phyloP scores from a whole-genome alignment of 1,140 invertebrate genomes.

The Glossosoma conforme region DNA sequence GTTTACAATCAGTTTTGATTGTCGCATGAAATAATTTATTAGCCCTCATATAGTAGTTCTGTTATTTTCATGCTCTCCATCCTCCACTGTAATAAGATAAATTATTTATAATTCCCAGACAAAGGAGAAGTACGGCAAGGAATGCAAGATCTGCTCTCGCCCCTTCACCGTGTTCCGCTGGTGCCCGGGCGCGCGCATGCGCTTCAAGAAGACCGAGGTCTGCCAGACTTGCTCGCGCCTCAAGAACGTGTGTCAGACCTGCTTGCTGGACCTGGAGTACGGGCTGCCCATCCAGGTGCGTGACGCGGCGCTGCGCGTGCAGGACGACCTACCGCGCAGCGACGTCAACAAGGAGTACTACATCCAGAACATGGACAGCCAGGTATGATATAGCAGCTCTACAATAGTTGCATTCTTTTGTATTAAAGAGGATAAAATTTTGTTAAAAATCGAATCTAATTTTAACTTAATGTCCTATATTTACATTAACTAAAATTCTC shows the following conservation, averaged over 20 bases:
- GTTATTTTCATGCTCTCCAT: too few relatives aligned
- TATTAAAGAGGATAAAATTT: too few relatives aligned
- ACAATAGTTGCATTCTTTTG: too few relatives aligned
- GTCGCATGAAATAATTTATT: too few relatives aligned
- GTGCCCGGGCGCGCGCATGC: constrained; percentile 97
- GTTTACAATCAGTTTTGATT: too few relatives aligned
- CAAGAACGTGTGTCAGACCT: constrained; percentile 99
- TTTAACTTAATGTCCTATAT: too few relatives aligned
- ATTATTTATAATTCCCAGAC: constrained; percentile 62
- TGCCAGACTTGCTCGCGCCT: constrained; percentile 98
- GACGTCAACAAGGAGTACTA: constrained; percentile 99
- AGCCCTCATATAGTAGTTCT: too few relatives aligned
- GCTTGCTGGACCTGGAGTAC: constrained; percentile 96
- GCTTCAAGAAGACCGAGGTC: constrained; percentile 99
- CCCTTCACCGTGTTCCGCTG: constrained; percentile 98
- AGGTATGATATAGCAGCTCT: too few relatives aligned
- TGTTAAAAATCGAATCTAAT: too few relatives aligned
- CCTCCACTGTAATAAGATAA: too few relatives aligned
- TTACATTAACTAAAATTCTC: too few relatives aligned
- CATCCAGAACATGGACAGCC: constrained; percentile 89
- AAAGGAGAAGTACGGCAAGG: constrained; percentile 97
- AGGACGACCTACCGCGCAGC: constrained; percentile 92
- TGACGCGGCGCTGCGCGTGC: constrained; percentile 91
- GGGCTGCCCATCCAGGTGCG: constrained; percentile 92
- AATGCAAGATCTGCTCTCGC: constrained; percentile 97